Percentiles rank a stretch among this genome's conserved stretches.
Conservation (phyloP, 2,888 invertebrate genomes). For the Morpho achilles region DNA sequence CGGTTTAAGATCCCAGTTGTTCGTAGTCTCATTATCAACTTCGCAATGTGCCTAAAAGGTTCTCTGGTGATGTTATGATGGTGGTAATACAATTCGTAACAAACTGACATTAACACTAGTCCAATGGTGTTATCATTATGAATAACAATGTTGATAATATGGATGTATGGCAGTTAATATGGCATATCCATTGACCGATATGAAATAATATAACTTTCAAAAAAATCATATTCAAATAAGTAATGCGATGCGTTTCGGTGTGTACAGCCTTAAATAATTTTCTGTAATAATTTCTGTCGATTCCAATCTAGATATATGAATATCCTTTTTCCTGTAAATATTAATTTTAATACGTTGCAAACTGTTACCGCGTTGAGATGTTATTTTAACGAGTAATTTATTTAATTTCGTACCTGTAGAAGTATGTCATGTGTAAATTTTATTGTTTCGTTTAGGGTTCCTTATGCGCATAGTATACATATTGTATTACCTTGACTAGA, state of each 20-base stretch:
- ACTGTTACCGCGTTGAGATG: constrained; percentile 56
- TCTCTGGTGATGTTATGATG: too few relatives aligned
- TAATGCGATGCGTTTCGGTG: background rate
- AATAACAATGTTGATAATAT: too few relatives aligned
- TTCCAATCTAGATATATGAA: background rate
- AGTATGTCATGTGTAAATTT: constrained; percentile 69
- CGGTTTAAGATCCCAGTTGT: too few relatives aligned
- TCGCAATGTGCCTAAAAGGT: too few relatives aligned
- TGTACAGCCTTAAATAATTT: background rate
- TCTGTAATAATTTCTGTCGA: constrained; percentile 1
- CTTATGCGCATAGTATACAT: constrained; percentile 63
- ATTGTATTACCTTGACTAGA: constrained; percentile 56
- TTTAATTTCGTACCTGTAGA: constrained; percentile 44
- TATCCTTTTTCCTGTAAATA: constrained; percentile 55
- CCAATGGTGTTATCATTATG: too few relatives aligned
- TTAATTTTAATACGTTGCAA: constrained; percentile 47
- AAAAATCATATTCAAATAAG: too few relatives aligned
- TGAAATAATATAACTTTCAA: too few relatives aligned
- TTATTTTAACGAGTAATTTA: constrained; percentile 43
- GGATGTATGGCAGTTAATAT: too few relatives aligned
- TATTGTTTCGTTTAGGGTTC: constrained; percentile 77
- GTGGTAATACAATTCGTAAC: too few relatives aligned
- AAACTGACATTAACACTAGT: too few relatives aligned
- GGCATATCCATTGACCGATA: too few relatives aligned
- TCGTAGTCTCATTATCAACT: too few relatives aligned